Evolutionary conservation across 2,888 invertebrate genomes (phyloP).

Genomic region (Chymomyza amoena): DNA sequence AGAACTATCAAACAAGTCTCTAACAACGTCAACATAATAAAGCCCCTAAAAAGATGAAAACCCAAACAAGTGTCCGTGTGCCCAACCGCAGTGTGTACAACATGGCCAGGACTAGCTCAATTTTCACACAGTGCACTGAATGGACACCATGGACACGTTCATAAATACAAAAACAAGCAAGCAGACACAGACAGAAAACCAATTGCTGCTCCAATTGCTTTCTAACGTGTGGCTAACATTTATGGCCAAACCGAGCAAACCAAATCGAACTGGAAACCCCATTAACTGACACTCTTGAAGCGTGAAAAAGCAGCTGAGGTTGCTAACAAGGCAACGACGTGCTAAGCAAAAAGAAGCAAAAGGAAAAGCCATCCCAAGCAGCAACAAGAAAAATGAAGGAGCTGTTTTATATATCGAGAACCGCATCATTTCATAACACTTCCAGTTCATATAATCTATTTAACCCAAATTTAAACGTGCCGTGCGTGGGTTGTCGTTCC

Average conservation of each 20-base stretch:
- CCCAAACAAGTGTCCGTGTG: constrained; percentile 7
- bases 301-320: constrained; percentile 55
- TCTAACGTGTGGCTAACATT: constrained; percentile 65
- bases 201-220: neutral
- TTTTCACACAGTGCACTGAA: neutral
- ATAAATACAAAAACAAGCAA: constrained; percentile 5
- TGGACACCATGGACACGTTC: neutral
- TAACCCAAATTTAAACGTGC: constrained; percentile 75
- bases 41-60: constrained; percentile 15
- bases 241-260: constrained; percentile 25
- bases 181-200: constrained; percentile 38
- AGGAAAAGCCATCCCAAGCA: neutral
- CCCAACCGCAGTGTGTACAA: constrained; percentile 4
- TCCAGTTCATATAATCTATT: constrained; percentile 75
- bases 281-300: constrained; percentile 67
- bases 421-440: constrained; percentile 72
- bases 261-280: constrained; percentile 49
- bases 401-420: constrained; percentile 25
- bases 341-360: constrained; percentile 7
- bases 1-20: constrained; percentile 36
- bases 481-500: constrained; percentile 42
- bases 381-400: constrained; percentile 4
- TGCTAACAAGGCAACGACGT: constrained; percentile 18
- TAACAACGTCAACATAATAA: constrained; percentile 22
- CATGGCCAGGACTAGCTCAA: neutral